phyloP scores from a whole-genome alignment of 2,888 invertebrate genomes.

The Celastrina argiolus region DNA sequence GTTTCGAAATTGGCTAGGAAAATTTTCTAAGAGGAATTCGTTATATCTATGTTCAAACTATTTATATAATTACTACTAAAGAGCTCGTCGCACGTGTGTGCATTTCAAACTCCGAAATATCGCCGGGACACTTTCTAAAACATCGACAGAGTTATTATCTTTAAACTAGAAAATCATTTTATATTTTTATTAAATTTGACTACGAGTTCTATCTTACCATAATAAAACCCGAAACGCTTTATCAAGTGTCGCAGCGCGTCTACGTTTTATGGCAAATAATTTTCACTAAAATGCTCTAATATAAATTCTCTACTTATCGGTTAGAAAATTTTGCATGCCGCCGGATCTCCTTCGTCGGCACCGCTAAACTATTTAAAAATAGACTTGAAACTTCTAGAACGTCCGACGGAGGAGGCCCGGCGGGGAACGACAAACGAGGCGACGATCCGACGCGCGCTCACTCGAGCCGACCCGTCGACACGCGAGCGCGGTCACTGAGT shows the following conservation, averaged over 20 bases:
- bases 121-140: conserved; percentile 29
- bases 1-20: conserved; percentile 45
- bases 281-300: conserved; percentile 54
- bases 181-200: conserved; percentile 45
- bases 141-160: conserved; percentile 32
- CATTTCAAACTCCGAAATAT: conserved; percentile 35
- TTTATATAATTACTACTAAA: conserved; percentile 43
- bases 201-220: conserved; percentile 46
- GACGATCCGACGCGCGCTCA: conserved; percentile 18
- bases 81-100: conserved; percentile 41
- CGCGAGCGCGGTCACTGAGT: conserved; percentile 6
- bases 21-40: conserved; percentile 37
- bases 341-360: conserved; percentile 21
- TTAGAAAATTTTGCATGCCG: conserved; percentile 30
- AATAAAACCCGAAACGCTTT: conserved; percentile 42
- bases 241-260: conserved; percentile 43
- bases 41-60: conserved; percentile 51
- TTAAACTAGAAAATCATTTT: conserved; percentile 57
- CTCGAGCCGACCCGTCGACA: conserved; percentile 9
- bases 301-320: conserved; percentile 65
- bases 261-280: conserved; percentile 48
- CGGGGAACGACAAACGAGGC: conserved; percentile 22
- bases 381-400: conserved; percentile 29
- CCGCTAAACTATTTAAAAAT: conserved; percentile 30
- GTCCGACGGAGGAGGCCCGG: conserved; percentile 24